Base-by-base conservation (phyloP, 2,113 vertebrate species). In the Aldabrachelys gigantea region DNA sequence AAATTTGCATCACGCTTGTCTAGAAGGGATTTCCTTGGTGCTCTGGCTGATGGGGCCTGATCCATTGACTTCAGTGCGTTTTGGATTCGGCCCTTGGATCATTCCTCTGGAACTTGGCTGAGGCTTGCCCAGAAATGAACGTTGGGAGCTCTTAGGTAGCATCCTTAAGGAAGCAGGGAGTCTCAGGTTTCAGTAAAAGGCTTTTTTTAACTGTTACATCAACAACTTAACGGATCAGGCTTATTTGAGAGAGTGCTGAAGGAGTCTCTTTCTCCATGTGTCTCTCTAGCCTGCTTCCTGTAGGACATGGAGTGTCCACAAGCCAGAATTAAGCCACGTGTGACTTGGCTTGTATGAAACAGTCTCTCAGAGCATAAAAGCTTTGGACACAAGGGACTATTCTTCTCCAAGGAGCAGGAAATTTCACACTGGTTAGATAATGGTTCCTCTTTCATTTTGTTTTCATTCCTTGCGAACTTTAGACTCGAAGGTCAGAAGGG, bases 401-500 rank as follows among this genome's bases (percentile, higher is more conserved):
- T 83, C 22, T 29, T 29, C 59, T 56, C 11, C 12, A 21, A 86
- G 38, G 22, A 75, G 38, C 10, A 75, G 31, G 62, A 65, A 6
- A 65, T 65, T 65, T 62, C 13, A 29, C 27, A 12, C 29, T 1
- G 49, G 53, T 87, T 47, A 80, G 49, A 4, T 2, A 75, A 25
- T 3, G 0, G 82, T 50, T 82, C 78, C 10, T 57, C 85, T 54
- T 62, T 80, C 1, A 0, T 62, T 87, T 22, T 24, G 1, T 59
- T 79, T 44, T 2, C 59, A 14, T 52, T 76, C 38, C 86, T 50
- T 25, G n/a, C 95, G 52, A 75, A 11, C 3, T 10, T 76, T 50
- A 5, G 10, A 27, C 62, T 17, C 14, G 35, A 65, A 35, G 31
- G 27, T 12, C 27, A 62, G 59, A 62, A 62, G 25, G 56, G 24